Conservation (phyloP, 2,797 vertebrate species). For the Chromis chromis region DNA sequence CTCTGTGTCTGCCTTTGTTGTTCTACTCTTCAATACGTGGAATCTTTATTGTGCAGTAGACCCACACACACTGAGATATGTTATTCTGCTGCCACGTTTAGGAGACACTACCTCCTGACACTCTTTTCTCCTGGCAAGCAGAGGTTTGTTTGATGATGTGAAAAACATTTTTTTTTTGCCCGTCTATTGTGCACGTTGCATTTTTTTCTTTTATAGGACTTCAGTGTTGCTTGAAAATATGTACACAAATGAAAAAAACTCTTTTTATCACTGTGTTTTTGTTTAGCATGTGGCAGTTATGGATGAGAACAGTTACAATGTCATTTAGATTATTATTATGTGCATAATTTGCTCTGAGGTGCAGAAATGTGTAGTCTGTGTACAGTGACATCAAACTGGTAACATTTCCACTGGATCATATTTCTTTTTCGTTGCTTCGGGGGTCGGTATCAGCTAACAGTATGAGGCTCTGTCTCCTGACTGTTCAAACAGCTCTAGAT, state of each 20-base stretch:
- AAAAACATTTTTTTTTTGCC: slow-evolving; percentile 28
- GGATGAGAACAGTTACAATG: slow-evolving; percentile 13
- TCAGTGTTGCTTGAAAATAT: slow-evolving; percentile 21
- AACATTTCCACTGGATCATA: slow-evolving; percentile 41
- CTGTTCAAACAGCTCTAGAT: slow-evolving; percentile 58
- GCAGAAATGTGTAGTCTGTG: slow-evolving; percentile 16
- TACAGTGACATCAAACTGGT: slow-evolving; percentile 32
- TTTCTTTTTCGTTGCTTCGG: slow-evolving; percentile 30
- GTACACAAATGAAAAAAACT: slow-evolving; percentile 22
- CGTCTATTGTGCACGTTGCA: slow-evolving; percentile 16
- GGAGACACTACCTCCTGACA: slow-evolving; percentile 57
- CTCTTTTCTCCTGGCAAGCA: slow-evolving; percentile 40
- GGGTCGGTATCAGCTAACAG: slow-evolving; percentile 47
- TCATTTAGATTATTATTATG: slow-evolving; percentile 15
- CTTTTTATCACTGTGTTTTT: neutral
- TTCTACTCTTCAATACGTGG: slow-evolving; percentile 38
- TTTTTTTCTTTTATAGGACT: slow-evolving; percentile 32
- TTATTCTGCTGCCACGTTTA: slow-evolving; percentile 62
- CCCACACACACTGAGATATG: slow-evolving; percentile 65
- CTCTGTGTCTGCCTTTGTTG: slow-evolving; percentile 60
- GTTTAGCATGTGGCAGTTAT: slow-evolving; percentile 14
- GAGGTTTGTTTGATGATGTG: slow-evolving; percentile 49
- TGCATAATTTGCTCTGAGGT: slow-evolving; percentile 26
- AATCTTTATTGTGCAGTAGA: slow-evolving; percentile 63
- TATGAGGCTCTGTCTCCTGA: slow-evolving; percentile 37